These are phyloP conservation scores for Callionymus lyra DNA, from an alignment of 2,113 vertebrate species.

Conservation along the genomic window DNA sequence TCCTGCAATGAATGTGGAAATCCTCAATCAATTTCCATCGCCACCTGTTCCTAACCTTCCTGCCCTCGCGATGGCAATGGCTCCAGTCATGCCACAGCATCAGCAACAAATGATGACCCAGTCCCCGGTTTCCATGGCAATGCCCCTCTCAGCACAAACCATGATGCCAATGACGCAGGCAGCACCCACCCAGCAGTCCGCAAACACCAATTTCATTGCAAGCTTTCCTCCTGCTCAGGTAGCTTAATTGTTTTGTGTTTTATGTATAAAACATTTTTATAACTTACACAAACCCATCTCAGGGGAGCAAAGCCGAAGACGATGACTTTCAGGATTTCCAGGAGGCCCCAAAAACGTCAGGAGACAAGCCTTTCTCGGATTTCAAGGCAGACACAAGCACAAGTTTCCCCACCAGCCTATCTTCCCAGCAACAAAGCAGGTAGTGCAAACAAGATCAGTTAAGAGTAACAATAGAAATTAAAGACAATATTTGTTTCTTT, in stretches of 20 bases:
- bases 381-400: slow-evolving; percentile 77
- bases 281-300: slow-evolving; percentile 3
- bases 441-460: slow-evolving; percentile 36
- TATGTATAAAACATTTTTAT: background rate
- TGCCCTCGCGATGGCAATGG: slow-evolving; percentile 74
- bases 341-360: slow-evolving; percentile 86
- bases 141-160: slow-evolving; percentile 64
- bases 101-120: slow-evolving; percentile 72
- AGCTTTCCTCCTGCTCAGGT: slow-evolving; percentile 67
- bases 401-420: slow-evolving; percentile 59
- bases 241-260: slow-evolving; percentile 6
- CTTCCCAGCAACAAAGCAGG: slow-evolving; percentile 78
- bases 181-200: slow-evolving; percentile 25
- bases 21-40: slow-evolving; percentile 84
- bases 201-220: slow-evolving; percentile 64
- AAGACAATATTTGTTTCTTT: too few relatives aligned
- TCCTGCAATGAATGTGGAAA: slow-evolving; percentile 81
- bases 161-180: slow-evolving; percentile 38
- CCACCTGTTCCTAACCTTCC: slow-evolving; percentile 87
- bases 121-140: slow-evolving; percentile 64
- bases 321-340: slow-evolving; percentile 99
- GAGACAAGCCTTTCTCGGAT: slow-evolving; percentile 80
- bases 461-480: background rate
- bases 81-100: slow-evolving; percentile 70
- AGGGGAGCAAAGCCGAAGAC: slow-evolving; percentile 82